phyloP scores from a whole-genome alignment of 2,113 vertebrate species.

The Lucifuga dentata region DNA sequence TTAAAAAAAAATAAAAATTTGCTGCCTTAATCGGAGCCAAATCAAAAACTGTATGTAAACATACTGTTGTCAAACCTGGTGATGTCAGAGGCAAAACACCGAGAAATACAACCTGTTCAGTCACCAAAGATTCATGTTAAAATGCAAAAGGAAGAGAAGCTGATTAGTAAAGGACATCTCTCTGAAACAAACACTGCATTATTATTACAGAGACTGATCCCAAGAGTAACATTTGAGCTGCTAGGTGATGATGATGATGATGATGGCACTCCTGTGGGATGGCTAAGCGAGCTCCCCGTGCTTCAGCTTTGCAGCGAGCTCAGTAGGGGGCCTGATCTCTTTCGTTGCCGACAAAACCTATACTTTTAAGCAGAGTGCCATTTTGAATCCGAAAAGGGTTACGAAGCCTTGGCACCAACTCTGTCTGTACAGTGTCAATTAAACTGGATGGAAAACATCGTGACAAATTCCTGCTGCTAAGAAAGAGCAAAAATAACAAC shows the following conservation, averaged over 20 bases:
- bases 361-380: slow-evolving; percentile 68
- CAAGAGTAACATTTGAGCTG: slow-evolving; percentile 55
- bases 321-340: slow-evolving; percentile 57
- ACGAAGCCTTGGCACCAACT: slow-evolving; percentile 20
- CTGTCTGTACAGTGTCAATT: slow-evolving; percentile 9
- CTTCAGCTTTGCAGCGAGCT: slow-evolving; percentile 60
- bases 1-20: too few species aligned
- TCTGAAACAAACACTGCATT: slow-evolving; percentile 4
- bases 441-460: slow-evolving; percentile 6
- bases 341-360: slow-evolving; percentile 62
- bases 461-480: background rate
- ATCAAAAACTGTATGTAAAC: too few species aligned
- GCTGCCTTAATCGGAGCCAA: too few species aligned
- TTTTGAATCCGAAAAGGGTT: slow-evolving; percentile 59
- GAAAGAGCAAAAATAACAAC: background rate
- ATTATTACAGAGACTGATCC: slow-evolving; percentile 39
- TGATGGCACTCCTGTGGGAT: slow-evolving; percentile 60
- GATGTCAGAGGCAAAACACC: too few species aligned
- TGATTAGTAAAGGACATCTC: background rate
- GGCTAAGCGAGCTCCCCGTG: slow-evolving; percentile 60
- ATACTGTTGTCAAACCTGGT: too few species aligned
- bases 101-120: too few species aligned
- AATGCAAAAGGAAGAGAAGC: background rate
- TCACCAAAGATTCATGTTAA: background rate
- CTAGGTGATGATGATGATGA: slow-evolving; percentile 51